Base-by-base conservation (phyloP, 2,888 invertebrate species). In the Drosophila sordidapex region DNA sequence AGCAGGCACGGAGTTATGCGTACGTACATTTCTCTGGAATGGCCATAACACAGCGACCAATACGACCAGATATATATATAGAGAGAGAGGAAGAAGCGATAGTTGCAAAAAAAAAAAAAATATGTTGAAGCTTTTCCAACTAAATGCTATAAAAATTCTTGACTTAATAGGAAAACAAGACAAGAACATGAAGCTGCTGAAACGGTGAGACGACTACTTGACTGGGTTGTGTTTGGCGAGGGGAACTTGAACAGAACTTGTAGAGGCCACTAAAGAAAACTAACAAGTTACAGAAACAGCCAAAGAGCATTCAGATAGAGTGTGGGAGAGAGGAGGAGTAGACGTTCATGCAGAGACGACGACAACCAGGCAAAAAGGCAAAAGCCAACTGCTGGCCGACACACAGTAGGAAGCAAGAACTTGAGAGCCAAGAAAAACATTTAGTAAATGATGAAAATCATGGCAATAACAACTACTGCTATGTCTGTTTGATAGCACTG, bases 131-230 rank as follows among this genome's bases (percentile, higher is more conserved):
- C 84, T 88, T 86, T 87, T 89, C 84, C 87, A 88, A 83, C 87
- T 87, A 87, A 89, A 88, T 87, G 87, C 89, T 88, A 87, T 87
- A 88, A 87, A 87, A 87, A 87, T 87, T 84, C 89, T 87, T 83
- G 84, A 88, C 87, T 88, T 87, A 87, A 87, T 87, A 88, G 88
- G 82, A 88, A 87, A 88, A 87, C 87, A 87, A 87, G 88, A 82
- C 82, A 88, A 78, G 80, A 86, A 86, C 86, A 87, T 43, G 69
- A 71, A 49, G 64, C 35, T 35, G 52, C 43, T 52, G 25, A 25
- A 49, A 46, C 57, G 70, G 60, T 48, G 51, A 51, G 73, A 46
- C 54, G 27, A 38, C 56, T 38, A 29, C 27, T 56, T 56, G 38
- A 29, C 29, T 29, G 40, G 35, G n/a, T 6, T 46, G 7, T 25